Conservation (phyloP, 1,140 invertebrate genomes). For the Bacillus rossius region DNA sequence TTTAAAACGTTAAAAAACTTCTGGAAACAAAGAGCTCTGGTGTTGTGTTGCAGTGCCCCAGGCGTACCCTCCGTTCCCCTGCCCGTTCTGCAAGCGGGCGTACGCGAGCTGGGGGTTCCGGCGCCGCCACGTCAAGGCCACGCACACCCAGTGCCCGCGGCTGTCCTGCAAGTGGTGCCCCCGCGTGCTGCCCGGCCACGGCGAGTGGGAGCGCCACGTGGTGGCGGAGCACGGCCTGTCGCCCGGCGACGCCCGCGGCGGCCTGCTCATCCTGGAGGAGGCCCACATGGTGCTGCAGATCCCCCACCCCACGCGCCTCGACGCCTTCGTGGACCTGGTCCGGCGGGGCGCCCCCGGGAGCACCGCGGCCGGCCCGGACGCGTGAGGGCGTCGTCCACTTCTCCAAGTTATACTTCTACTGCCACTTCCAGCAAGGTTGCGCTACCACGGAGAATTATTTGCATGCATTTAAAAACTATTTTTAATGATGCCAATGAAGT, state of each 20-base stretch:
- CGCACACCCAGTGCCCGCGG: conserved; percentile 47
- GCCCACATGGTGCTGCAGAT: conserved; percentile 55
- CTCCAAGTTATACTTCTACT: no score
- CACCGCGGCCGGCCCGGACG: neutral
- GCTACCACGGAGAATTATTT: no score
- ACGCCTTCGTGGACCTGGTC: conserved; percentile 38
- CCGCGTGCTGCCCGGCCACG: conserved; percentile 47
- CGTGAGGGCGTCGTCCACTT: no score
- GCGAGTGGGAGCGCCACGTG: conserved; percentile 54
- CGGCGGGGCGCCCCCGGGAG: conserved; percentile 20
- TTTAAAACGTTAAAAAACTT: no score
- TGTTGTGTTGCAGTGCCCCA: neutral
- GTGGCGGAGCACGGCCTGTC: conserved; percentile 50
- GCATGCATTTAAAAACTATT: no score
- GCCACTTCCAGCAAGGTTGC: no score
- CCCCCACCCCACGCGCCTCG: conserved; percentile 41
- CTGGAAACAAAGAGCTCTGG: no score
- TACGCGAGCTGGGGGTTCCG: conserved; percentile 61
- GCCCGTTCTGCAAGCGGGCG: conserved; percentile 56
- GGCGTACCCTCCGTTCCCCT: conserved; percentile 47
- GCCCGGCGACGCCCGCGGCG: conserved; percentile 51
- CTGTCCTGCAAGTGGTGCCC: conserved; percentile 55
- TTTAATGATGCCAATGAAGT: no score
- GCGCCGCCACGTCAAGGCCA: conserved; percentile 55
- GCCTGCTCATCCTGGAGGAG: conserved; percentile 54